Evolutionary conservation across 2,888 invertebrate genomes (phyloP), one percentile per base, ranked within the genome.

Genomic region (Galeopsomyia nigrocyanea): DNA sequence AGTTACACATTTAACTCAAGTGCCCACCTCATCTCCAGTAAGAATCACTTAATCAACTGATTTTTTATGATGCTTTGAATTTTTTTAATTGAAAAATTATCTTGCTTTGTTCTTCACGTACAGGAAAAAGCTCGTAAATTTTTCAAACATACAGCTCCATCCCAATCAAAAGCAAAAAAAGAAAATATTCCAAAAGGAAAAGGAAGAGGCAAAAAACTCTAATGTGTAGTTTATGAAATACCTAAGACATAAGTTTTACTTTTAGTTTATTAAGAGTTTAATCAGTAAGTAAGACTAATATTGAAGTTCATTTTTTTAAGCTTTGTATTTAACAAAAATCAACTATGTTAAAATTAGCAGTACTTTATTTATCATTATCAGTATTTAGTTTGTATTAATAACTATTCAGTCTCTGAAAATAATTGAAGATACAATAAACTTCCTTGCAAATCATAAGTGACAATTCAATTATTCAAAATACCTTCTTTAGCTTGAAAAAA

Each of bases 111-210:
- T 51, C 58, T 62, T 69, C 14, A 39, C 13, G n/a, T 49, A 17
- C 14, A 75, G 75, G 71, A 71, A 16, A 71, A 69, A 62, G 21
- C 46, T 51, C 70, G 57, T 51, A 71, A 68, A 26, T 75, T 75
- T 49, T 75, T 75, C 31, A 71, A 61, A 21, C 26, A 21, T 49
- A 49, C 53, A 60, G 50, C 6, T 31, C 26, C 50, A n/a, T 63
- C 64, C 19, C 71, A 70, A 74, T 1, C 56, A n/a, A 71, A 68
- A 57, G 6, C 3, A 13, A 71, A 53, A 71, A 68, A 39, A 50
- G 71, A 74, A 65, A 10, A 2, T 53, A 62, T 65, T 3, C 58
- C 71, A 26, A 53, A 71, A 46, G 17, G 47, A 14, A 74, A 50
- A 31, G 65, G 65, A 68, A 68, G 49, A 62, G 22, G 13, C 13